phyloP scores from a whole-genome alignment of 2,797 vertebrate genomes.

The Gymnocypris eckloni region DNA sequence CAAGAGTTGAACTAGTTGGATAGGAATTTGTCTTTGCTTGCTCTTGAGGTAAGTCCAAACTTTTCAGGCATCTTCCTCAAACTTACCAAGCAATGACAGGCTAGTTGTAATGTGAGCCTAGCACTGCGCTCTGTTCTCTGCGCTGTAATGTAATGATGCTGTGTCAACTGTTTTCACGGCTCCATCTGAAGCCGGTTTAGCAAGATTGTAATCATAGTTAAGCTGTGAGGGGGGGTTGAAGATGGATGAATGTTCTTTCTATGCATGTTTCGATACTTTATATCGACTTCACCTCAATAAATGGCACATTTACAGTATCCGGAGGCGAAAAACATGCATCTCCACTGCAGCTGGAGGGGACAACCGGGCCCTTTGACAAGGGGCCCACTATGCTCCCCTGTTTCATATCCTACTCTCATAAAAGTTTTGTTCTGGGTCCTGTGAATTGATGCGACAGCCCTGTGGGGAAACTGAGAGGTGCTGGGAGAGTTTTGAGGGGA shows the following conservation, averaged over 20 bases:
- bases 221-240: not conserved
- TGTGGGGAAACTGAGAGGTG: constrained; percentile 11
- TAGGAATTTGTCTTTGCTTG: constrained; percentile 58
- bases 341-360: not conserved
- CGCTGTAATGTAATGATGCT: constrained; percentile 59
- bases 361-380: not conserved
- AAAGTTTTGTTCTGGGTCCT: not conserved
- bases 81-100: constrained; percentile 4
- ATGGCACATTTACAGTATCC: not conserved
- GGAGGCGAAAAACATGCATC: not conserved
- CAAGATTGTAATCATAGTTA: constrained; percentile 56
- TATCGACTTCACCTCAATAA: not conserved
- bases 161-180: constrained; percentile 62
- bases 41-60: constrained; percentile 74
- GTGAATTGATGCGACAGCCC: not conserved
- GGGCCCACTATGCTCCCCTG: not conserved
- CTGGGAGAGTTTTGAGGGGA: not conserved
- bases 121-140: constrained; percentile 15
- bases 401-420: not conserved
- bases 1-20: constrained; percentile 53
- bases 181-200: constrained; percentile 41
- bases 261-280: not conserved
- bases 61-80: constrained; percentile 26
- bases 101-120: constrained; percentile 16
- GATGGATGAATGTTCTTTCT: not conserved